Evolutionary conservation across 2,113 vertebrate genomes (phyloP), one percentile per base, ranked within the genome.

Genomic region (Siniperca knerii): DNA sequence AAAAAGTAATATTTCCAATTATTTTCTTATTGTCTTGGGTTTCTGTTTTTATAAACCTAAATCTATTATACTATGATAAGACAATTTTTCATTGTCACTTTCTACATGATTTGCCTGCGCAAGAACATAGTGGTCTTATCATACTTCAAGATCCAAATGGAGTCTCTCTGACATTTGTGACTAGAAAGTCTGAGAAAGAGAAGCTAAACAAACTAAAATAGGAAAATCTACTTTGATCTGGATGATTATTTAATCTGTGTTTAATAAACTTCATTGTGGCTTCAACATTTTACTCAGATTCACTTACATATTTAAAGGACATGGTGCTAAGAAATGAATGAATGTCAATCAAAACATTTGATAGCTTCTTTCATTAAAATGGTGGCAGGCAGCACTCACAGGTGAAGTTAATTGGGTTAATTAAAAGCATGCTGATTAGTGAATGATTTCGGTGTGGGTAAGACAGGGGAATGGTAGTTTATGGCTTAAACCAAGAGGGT

Each of bases 361-460:
- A 21, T 25, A 25, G 4, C 35, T 6, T 58, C 7, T 40, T 54
- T 23, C 50, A 33, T 33, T 21, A 10, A 48, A 48, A 25, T n/a
- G 9, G 37, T 60, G 37, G 71, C 55, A 64, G n/a, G 70, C 48
- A 37, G 60, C 42, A 25, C 42, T 67, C 52, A 60, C 52, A 73
- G 64, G 60, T 60, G 77, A 44, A 54, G 18, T 5, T 69, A 52
- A 68, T 55, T 62, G 11, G 25, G 12, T 77, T 71, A 60, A 83
- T 77, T 64, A 57, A 55, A 77, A 52, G 65, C 37, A 4, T 25
- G n/a, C 37, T 77, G 25, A 55, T 42, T 20, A n/a, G 21, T 48
- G 25, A 52, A 68, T 52, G 10, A 33, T 40, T 37, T 75, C 23
- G 29, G 23, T 54, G 42, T 15, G 33, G 1, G 54, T 15, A 25